Evolutionary conservation across 2,888 invertebrate genomes (phyloP), one percentile per base, ranked within the genome.

Genomic region (Cheilosia pagana): DNA sequence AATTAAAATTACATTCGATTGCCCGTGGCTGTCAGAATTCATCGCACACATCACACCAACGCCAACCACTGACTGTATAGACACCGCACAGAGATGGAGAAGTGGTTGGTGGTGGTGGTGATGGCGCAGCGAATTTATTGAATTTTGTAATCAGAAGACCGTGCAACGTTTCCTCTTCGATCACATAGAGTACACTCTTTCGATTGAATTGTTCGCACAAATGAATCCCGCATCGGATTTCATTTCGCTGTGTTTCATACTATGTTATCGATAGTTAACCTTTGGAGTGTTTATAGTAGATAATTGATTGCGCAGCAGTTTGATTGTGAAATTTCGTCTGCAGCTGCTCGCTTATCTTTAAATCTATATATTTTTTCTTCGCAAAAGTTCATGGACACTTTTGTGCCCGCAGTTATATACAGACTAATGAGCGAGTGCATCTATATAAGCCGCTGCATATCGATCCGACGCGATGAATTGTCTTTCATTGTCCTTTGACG

Each of bases 1-100:
- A 77, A 82, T 82, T 82, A 82, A 82, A 82, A 77, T 82, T 82
- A 82, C 81, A 75, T 57, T 59, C 76, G 57, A 81, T 70, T 65
- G 52, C 63, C 43, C 25, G 35, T 50, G 21, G 50, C 21, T 21
- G 21, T 12, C 23, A 35, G 35, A 35, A 35, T 35, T 12, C 35
- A 35, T 35, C 35, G 35, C 35, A 12, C 35, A 35, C 35, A 35
- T 35, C 35, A 35, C 35, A 35, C 35, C 35, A 35, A 35, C 35
- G 12, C 35, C 35, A 35, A 35, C 43, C 7, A 45, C 16, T 45
- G 2, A 8, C 7, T 5, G 43, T 16, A n/a, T 16, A n/a, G 6
- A 7, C 39, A 3, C 57, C 57, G 12, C 3, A 39, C 52, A 25
- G 21, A 14, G 8, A 50, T 6, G 23, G 14, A 12, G 1, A 6